Percentiles rank a stretch among this genome's conserved stretches.
These are phyloP conservation scores for Brachionus rubens DNA, from an alignment of 1,140 invertebrate species.

Conservation along the genomic window DNA sequence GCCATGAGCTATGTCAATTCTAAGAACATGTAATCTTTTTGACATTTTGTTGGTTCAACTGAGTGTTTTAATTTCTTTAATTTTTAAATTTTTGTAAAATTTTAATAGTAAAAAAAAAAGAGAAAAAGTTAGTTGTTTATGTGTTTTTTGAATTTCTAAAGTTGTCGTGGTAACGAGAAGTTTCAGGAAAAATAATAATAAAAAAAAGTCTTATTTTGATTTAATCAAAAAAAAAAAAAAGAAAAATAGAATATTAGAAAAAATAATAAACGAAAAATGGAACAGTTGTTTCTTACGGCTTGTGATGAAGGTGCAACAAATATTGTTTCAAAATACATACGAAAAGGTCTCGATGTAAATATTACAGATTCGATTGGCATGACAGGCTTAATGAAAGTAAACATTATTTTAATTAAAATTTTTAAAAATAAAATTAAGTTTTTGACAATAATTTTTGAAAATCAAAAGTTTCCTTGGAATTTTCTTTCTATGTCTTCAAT, in stretches of 20 bases:
- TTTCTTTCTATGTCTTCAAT: no score
- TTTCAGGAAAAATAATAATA: not conserved
- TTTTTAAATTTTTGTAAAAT: constrained; percentile 4
- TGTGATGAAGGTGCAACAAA: constrained; percentile 18
- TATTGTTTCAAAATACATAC: constrained; percentile 12
- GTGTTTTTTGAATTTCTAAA: not conserved
- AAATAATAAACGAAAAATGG: not conserved
- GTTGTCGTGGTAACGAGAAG: not conserved
- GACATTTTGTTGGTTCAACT: constrained; percentile 14
- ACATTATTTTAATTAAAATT: no score
- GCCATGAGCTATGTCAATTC: constrained; percentile 42
- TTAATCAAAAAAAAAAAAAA: no score
- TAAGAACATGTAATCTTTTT: constrained; percentile 10
- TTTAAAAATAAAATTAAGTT: no score
- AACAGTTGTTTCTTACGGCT: not conserved
- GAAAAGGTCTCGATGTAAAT: constrained; percentile 37
- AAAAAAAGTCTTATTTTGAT: not conserved
- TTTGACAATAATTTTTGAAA: no score
- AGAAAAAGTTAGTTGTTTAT: not conserved
- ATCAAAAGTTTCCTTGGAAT: no score
- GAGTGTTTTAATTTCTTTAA: no score
- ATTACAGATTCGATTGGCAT: not conserved
- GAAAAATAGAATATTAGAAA: not conserved
- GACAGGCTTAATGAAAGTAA: constrained; percentile 37
- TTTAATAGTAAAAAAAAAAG: not conserved